Percentiles rank a stretch among this genome's conserved stretches.
Evolutionary conservation across 2,797 vertebrate species (phyloP).

Genomic region (Leuciscus waleckii): DNA sequence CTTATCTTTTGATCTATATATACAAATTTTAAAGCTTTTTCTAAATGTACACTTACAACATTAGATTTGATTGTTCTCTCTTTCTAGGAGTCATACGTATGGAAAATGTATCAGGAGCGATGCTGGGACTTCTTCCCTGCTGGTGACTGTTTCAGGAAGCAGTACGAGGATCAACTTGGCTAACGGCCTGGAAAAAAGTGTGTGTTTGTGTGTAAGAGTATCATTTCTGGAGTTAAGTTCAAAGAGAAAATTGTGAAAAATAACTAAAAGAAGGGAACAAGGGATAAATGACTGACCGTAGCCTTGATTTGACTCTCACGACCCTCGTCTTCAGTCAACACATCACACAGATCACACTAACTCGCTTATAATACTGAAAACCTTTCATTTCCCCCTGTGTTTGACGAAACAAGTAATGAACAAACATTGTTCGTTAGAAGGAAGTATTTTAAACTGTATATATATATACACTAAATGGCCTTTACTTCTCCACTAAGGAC

Average conservation of each 20-base stretch:
- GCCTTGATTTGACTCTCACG: conserved; percentile 12
- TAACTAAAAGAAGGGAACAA: conserved; percentile 24
- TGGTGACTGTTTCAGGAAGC: conserved; percentile 95
- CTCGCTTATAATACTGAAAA: conserved; percentile 9
- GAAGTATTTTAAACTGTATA: conserved; percentile 21
- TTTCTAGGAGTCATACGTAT: conserved; percentile 91
- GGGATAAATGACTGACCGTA: conserved; percentile 22
- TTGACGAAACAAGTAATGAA: conserved; percentile 30
- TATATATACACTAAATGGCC: conserved; percentile 27
- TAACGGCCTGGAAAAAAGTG: conserved; percentile 63
- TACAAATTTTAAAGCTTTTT: background rate
- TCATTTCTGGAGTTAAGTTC: conserved; percentile 19
- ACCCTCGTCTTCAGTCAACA: conserved; percentile 26
- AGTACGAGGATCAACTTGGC: conserved; percentile 93
- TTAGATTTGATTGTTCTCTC: background rate
- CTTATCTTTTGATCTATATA: background rate
- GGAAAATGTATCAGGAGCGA: conserved; percentile 95
- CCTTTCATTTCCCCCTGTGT: conserved; percentile 40
- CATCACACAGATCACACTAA: conserved; percentile 34
- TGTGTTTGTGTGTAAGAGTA: conserved; percentile 33
- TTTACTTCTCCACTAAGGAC: conserved; percentile 7
- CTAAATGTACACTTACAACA: background rate
- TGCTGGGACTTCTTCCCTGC: conserved; percentile 96
- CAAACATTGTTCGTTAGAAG: conserved; percentile 19
- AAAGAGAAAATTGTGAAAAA: conserved; percentile 19